Evolutionary conservation across 2,113 vertebrate species (phyloP), one percentile per base, ranked within the genome.

Genomic region (Dicaeum eximium): DNA sequence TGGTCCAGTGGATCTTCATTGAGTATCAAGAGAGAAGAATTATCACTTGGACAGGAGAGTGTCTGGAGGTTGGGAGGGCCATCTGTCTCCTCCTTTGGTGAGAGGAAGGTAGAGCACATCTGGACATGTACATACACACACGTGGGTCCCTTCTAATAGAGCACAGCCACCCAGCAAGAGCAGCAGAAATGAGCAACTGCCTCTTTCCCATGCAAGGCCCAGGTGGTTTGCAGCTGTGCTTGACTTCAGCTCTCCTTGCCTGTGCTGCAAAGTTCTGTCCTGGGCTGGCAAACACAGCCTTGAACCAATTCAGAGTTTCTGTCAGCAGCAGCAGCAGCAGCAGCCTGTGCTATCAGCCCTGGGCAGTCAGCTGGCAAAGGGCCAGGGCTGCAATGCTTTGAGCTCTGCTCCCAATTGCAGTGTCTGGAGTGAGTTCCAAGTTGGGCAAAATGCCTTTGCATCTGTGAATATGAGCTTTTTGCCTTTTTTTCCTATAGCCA

Each of bases 111-210:
- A 40, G 7, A 37, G 22, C 25, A 11, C 27, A 57, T 21, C 40
- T 44, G 1, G 2, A 7, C 79, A 4, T 12, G 25, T 25, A 6
- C 12, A 8, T 11, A 13, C 17, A 15, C 0, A 1, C 24, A 16
- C 1, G 0, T 10, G 50, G 57, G 23, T 80, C 37, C 13, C 64
- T 80, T 65, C 44, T 62, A 30, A 30, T 1, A 80, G 23, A 75
- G 30, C 57, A 67, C 13, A 35, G 31, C 40, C 28, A 60, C 31
- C 20, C 89, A 70, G 20, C 1, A 47, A 65, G n/a, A 45, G 40
- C 0, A 45, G 35, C 30, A 38, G 33, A 84, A 66, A 28, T 27
- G 50, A 73, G 15, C 15, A 86, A 37, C 25, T 65, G 18, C 9
- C 9, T 72, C 56, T 53, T 60, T 45, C 57, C 54, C 50, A 30